phyloP scores from a whole-genome alignment of 2,888 invertebrate genomes.

The Phaedon cochleariae region DNA sequence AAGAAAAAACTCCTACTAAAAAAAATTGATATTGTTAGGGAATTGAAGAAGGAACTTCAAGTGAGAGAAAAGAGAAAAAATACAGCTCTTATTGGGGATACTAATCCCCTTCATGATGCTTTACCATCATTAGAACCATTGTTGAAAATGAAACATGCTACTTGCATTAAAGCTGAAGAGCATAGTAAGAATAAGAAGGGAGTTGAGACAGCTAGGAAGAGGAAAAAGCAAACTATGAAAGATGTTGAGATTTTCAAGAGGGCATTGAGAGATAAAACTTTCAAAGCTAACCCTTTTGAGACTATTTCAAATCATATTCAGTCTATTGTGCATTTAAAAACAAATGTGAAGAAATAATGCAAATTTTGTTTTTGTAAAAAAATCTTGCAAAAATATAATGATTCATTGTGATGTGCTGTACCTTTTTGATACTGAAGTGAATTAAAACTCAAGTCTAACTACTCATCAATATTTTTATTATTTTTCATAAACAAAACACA shows the following conservation, averaged over 20 bases:
- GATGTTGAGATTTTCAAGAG: slow-evolving; percentile 51
- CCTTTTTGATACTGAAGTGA: no score
- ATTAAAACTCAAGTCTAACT: no score
- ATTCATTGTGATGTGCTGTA: no score
- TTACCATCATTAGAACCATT: slow-evolving; percentile 55
- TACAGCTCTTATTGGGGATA: slow-evolving; percentile 51
- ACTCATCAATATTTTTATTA: no score
- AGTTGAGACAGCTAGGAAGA: slow-evolving; percentile 49
- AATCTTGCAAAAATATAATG: not conserved
- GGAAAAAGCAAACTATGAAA: slow-evolving; percentile 50
- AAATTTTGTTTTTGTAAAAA: not conserved
- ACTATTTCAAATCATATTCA: slow-evolving; percentile 50
- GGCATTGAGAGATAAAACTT: slow-evolving; percentile 48
- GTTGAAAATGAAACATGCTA: slow-evolving; percentile 35
- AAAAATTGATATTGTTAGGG: slow-evolving; percentile 53
- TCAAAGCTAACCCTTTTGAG: slow-evolving; percentile 49
- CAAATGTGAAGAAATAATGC: slow-evolving; percentile 7
- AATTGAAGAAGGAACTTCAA: slow-evolving; percentile 51
- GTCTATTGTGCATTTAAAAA: slow-evolving; percentile 43
- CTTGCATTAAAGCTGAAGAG: slow-evolving; percentile 21
- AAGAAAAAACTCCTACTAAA: slow-evolving; percentile 50
- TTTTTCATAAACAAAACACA: no score
- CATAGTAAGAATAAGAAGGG: slow-evolving; percentile 42
- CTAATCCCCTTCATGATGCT: slow-evolving; percentile 54
- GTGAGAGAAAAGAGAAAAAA: slow-evolving; percentile 50